A percentile compares a stretch with the other conserved stretches of the same genome.
phyloP scores from a whole-genome alignment of 1,140 invertebrate species.

The Heterodera carotae region DNA sequence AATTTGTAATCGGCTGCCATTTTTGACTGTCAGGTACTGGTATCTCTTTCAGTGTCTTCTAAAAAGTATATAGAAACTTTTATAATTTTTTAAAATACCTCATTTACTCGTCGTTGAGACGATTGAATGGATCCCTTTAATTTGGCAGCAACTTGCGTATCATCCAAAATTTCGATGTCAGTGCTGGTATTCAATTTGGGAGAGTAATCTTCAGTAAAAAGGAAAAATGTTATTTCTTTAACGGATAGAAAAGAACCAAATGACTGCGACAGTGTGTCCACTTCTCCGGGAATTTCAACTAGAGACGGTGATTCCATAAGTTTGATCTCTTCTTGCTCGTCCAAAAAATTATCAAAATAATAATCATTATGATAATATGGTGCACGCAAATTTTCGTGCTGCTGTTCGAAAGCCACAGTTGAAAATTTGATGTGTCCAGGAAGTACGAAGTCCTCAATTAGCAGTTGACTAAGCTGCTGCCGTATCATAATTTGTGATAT shows the following conservation, averaged over 20 bases:
- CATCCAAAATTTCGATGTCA: background rate
- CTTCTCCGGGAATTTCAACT: background rate
- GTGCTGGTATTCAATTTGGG: background rate
- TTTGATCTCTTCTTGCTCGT: constrained; percentile 32
- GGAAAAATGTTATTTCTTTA: background rate
- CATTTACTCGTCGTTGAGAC: background rate
- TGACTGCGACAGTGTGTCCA: constrained; percentile 6
- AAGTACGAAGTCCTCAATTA: background rate
- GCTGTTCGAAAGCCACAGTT: background rate
- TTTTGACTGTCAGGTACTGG: background rate
- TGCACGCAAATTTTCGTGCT: background rate
- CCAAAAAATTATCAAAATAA: constrained; percentile 11
- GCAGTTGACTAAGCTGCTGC: background rate
- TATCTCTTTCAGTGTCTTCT: constrained; percentile 1
- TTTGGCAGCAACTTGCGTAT: background rate
- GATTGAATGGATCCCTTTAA: background rate
- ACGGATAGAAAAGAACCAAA: background rate
- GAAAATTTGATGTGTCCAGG: background rate
- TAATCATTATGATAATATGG: background rate
- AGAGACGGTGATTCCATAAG: constrained; percentile 9
- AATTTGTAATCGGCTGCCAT: background rate
- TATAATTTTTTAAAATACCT: background rate
- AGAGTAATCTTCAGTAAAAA: background rate
- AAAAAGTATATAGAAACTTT: constrained; percentile 24
- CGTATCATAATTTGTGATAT: background rate